A percentile compares a stretch with the other conserved stretches of the same genome.
Conservation (phyloP, 2,113 vertebrate species). For the Plestiodon gilberti region DNA sequence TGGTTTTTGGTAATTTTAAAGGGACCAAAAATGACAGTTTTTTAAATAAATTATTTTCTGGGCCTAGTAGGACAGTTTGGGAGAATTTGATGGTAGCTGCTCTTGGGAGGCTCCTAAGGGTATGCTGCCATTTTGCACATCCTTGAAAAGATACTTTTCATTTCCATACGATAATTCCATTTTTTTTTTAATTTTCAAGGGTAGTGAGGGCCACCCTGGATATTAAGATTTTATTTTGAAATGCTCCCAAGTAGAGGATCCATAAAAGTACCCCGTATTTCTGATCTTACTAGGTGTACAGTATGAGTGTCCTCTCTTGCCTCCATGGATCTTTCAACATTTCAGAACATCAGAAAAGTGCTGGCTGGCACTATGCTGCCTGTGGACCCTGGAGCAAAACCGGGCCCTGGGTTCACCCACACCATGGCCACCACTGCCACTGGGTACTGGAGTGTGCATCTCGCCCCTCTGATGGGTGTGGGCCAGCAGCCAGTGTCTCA, state of each 20-base stretch:
- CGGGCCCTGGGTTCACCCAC: too few species aligned
- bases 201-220: too few species aligned
- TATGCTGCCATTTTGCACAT: background rate
- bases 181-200: background rate
- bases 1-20: background rate
- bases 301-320: background rate
- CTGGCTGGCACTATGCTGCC: too few species aligned
- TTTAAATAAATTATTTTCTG: background rate
- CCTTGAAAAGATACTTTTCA: background rate
- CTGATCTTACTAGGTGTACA: too few species aligned
- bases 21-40: background rate
- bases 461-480: too few species aligned
- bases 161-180: background rate
- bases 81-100: background rate
- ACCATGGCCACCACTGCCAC: too few species aligned
- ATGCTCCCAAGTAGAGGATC: background rate
- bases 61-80: background rate
- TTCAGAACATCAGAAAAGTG: background rate
- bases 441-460: too few species aligned
- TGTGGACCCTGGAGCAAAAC: too few species aligned
- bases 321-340: background rate
- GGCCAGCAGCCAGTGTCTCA: too few species aligned
- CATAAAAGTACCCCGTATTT: background rate
- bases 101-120: background rate
- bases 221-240: background rate